Percentiles rank a stretch among this genome's conserved stretches.
These are phyloP conservation scores for Scleropages formosus DNA, from an alignment of 2,797 vertebrate species.

Conservation along the genomic window DNA sequence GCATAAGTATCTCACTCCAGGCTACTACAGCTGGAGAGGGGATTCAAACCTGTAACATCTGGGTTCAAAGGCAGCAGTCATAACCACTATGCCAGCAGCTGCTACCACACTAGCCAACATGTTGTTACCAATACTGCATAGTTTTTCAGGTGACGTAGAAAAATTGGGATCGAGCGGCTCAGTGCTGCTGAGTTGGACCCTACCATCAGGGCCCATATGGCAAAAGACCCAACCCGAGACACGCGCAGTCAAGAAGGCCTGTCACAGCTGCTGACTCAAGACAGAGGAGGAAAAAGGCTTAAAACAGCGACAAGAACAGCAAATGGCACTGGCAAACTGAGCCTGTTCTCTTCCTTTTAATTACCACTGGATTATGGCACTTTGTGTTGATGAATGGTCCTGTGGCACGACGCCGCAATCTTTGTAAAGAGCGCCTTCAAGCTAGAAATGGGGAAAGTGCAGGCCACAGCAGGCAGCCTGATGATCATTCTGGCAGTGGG, in stretches of 20 bases:
- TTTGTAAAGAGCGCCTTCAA: conserved; percentile 45
- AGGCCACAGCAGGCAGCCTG: conserved; percentile 10
- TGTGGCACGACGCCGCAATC: conserved; percentile 46
- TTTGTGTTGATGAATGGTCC: conserved; percentile 41
- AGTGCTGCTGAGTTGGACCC: too few species aligned
- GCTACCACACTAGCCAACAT: too few species aligned
- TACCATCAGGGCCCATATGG: background rate
- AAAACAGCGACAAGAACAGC: too few species aligned
- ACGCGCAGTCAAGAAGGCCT: background rate
- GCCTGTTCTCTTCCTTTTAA: conserved; percentile 42
- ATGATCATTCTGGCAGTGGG: conserved; percentile 19
- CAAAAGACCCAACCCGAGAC: background rate
- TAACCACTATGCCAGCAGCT: too few species aligned
- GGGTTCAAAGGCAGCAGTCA: too few species aligned
- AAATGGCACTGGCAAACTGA: conserved; percentile 38
- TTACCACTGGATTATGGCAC: conserved; percentile 41
- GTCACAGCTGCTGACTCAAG: conserved; percentile 39
- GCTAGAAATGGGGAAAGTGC: conserved; percentile 26
- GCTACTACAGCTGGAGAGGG: too few species aligned
- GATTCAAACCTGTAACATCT: too few species aligned
- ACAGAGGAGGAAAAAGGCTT: conserved; percentile 31
- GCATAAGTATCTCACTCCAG: too few species aligned
- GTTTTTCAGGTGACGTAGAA: background rate
- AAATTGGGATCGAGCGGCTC: too few species aligned
- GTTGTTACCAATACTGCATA: background rate